phyloP scores from a whole-genome alignment of 2,113 vertebrate species.

The Verasper variegatus region DNA sequence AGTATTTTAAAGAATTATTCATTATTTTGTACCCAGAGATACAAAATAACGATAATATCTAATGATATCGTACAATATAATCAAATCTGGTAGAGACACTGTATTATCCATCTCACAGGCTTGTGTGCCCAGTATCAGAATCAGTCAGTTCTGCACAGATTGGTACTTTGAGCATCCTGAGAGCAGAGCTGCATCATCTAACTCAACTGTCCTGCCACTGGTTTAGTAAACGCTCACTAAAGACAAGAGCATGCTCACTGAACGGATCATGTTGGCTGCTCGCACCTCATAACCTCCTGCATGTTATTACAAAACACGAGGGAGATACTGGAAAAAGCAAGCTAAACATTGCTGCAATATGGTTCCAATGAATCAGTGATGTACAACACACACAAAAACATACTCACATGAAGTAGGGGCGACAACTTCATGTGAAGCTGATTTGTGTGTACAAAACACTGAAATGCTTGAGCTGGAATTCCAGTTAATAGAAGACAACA shows the following conservation, averaged over 20 bases:
- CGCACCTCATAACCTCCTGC: background rate
- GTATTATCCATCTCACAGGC: conserved; percentile 4
- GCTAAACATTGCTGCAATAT: background rate
- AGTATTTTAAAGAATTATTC: background rate
- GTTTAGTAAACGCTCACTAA: conserved; percentile 26
- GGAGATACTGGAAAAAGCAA: background rate
- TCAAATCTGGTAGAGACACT: conserved; percentile 1
- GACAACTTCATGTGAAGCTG: too few relatives aligned
- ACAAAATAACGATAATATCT: conserved; percentile 16
- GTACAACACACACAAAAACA: too few relatives aligned
- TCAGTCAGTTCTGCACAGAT: background rate
- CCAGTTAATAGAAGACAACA: too few relatives aligned
- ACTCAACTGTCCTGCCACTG: background rate
- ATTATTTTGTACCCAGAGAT: conserved; percentile 21
- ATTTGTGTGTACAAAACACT: too few relatives aligned
- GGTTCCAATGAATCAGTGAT: background rate
- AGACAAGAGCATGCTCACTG: background rate
- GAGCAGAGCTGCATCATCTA: conserved; percentile 16
- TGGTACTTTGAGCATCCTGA: background rate
- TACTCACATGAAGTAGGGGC: too few relatives aligned
- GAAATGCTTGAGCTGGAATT: too few relatives aligned
- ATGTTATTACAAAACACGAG: conserved; percentile 8
- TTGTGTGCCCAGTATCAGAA: conserved; percentile 20
- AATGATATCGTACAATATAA: conserved; percentile 7
- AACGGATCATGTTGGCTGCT: conserved; percentile 6